Conservation (phyloP, 2,113 vertebrate species). For the Tamias sibiricus region DNA sequence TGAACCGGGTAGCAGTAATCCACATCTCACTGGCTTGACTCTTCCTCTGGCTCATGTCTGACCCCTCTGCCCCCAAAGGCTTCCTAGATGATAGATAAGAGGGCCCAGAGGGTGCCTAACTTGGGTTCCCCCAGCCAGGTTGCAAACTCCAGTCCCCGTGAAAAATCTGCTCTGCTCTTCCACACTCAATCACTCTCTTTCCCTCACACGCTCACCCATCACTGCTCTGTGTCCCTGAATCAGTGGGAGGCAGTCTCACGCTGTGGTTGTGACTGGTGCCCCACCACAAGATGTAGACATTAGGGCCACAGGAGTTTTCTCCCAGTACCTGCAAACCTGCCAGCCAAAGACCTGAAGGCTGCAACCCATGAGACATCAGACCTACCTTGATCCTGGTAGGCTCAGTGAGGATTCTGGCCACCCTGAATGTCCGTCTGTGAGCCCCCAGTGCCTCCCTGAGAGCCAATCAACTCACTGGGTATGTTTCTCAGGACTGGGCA, state of each 20-base stretch:
- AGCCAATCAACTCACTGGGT: not conserved
- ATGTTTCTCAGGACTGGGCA: not conserved
- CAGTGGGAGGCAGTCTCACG: not conserved
- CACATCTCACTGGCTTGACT: not conserved
- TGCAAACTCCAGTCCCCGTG: not conserved
- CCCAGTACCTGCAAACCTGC: not conserved
- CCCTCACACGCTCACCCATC: fast-evolving
- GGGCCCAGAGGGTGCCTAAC: not conserved
- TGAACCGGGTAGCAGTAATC: not conserved
- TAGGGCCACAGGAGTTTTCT: not conserved
- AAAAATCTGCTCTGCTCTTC: fast-evolving
- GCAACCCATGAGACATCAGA: not conserved
- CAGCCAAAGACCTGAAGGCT: not conserved
- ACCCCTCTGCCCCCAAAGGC: not conserved
- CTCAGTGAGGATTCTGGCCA: fast-evolving
- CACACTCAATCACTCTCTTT: not conserved
- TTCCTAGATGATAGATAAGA: not conserved
- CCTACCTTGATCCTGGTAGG: fast-evolving
- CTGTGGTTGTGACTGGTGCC: not conserved
- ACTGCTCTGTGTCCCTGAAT: not conserved
- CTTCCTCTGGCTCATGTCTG: not conserved
- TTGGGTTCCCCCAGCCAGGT: not conserved
- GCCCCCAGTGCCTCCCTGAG: not conserved
- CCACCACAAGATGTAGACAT: not conserved
- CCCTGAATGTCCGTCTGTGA: not conserved